These are phyloP conservation scores for Oophaga sylvatica DNA, from an alignment of 2,797 vertebrate genomes.

Conservation along the genomic window DNA sequence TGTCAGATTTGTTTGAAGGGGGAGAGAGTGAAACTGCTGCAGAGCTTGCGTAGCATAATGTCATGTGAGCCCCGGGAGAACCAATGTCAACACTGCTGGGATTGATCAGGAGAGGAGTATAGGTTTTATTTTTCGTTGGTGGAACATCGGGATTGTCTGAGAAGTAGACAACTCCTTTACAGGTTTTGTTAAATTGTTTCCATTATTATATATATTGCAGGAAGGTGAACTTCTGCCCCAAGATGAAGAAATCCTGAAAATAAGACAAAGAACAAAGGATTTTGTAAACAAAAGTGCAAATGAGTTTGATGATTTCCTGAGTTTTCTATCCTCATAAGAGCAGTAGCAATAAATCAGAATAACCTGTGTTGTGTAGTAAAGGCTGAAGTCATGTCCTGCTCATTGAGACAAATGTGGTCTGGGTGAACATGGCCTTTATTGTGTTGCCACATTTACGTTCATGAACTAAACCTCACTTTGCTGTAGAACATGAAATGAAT, in stretches of 20 bases:
- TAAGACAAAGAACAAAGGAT: not conserved
- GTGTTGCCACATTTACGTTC: no score
- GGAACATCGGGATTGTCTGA: no score
- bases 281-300: constrained; percentile 17
- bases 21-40: no score
- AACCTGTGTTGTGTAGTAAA: not conserved
- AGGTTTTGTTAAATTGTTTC: not conserved
- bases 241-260: constrained; percentile 16
- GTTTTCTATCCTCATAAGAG: not conserved
- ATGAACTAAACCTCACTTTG: no score
- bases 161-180: not conserved
- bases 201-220: not conserved
- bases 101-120: no score
- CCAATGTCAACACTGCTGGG: no score
- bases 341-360: not conserved
- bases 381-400: not conserved
- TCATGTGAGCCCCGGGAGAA: no score
- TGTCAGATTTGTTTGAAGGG: no score
- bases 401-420: not conserved
- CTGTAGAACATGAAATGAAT: no score
- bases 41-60: no score
- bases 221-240: not conserved
- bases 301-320: not conserved
- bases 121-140: no score
- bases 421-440: no score